Evolutionary conservation across 2,797 vertebrate species (phyloP).

Genomic region (Halcyon chelicuti): DNA sequence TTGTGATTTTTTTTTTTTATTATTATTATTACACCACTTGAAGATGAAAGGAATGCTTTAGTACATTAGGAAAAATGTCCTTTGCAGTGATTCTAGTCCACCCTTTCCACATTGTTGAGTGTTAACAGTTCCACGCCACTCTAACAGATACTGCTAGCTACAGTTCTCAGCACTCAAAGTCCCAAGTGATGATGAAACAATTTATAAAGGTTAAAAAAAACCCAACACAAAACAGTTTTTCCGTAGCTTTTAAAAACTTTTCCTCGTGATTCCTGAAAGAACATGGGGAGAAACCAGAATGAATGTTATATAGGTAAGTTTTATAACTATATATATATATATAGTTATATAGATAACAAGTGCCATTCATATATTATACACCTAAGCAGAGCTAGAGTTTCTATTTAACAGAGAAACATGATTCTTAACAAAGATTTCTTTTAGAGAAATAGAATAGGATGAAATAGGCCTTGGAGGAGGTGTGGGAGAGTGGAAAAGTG

Average conservation of each 20-base stretch:
- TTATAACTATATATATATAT: too few species aligned
- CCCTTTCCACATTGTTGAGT: neutral
- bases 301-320: neutral
- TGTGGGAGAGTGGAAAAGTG: neutral
- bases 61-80: neutral
- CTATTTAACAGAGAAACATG: neutral
- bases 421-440: constrained; percentile 5
- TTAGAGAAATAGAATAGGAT: neutral
- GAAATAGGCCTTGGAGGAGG: neutral
- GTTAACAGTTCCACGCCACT: neutral
- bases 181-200: neutral
- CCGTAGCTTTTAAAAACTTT: neutral
- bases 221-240: neutral
- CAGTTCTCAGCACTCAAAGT: neutral
- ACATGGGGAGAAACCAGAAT: neutral
- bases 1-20: neutral
- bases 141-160: neutral
- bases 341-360: neutral
- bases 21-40: neutral
- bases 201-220: neutral
- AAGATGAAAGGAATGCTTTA: neutral
- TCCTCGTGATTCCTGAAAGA: neutral
- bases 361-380: neutral
- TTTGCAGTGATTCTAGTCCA: neutral
- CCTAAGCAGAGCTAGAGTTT: neutral